Evolutionary conservation across 2,797 vertebrate genomes (phyloP).

Genomic region (Saguinus oedipus): DNA sequence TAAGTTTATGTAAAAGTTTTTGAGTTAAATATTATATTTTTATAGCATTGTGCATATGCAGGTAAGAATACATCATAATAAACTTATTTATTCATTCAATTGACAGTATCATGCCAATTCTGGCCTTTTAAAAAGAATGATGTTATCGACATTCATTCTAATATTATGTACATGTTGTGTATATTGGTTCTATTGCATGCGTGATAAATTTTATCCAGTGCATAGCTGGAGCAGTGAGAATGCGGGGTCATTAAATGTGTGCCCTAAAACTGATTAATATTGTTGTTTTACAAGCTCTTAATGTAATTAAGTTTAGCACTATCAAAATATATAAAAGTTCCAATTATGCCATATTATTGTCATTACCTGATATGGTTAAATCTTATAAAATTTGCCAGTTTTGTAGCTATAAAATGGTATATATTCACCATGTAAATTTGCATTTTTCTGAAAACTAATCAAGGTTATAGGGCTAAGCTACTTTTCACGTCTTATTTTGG

Average conservation of each 20-base stretch:
- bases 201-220: not conserved
- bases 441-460: not conserved
- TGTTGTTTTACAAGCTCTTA: not conserved
- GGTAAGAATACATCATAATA: not conserved
- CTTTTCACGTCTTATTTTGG: not conserved
- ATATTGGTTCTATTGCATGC: not conserved
- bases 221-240: not conserved
- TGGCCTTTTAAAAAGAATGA: not conserved
- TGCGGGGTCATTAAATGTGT: not conserved
- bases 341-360: not conserved
- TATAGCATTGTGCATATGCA: not conserved
- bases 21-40: not conserved
- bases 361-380: not conserved
- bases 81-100: not conserved
- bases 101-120: not conserved
- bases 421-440: not conserved
- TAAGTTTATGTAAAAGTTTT: not conserved
- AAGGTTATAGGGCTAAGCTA: not conserved
- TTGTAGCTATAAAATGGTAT: not conserved
- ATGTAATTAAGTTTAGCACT: not conserved
- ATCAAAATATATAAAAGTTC: not conserved
- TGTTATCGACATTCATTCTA: not conserved
- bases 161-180: not conserved
- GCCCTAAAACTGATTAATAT: not conserved
- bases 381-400: not conserved